These are phyloP conservation scores for Urocitellus parryii DNA, from an alignment of 2,113 vertebrate genomes.

Conservation along the genomic window DNA sequence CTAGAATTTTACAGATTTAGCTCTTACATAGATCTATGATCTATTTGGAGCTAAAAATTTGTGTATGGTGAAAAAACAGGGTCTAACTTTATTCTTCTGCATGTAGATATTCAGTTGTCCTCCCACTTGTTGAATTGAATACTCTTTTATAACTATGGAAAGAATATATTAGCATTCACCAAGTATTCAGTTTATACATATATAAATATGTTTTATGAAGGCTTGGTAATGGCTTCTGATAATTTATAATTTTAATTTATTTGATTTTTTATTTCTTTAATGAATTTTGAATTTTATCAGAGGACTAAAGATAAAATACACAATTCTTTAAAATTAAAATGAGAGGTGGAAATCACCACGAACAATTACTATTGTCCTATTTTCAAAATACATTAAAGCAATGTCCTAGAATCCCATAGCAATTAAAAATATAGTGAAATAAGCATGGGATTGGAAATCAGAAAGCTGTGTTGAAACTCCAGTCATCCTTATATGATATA, in stretches of 20 bases:
- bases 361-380: slow-evolving; percentile 24
- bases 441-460: not conserved
- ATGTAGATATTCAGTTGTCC: not conserved
- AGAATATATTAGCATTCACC: not conserved
- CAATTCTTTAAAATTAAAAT: slow-evolving; percentile 4
- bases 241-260: slow-evolving; percentile 19
- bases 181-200: not conserved
- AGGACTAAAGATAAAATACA: slow-evolving; percentile 5
- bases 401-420: not conserved
- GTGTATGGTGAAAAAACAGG: not conserved
- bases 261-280: not conserved
- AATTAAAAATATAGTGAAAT: slow-evolving; percentile 13
- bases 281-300: not conserved
- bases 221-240: not conserved
- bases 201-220: not conserved
- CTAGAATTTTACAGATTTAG: not conserved
- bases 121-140: not conserved
- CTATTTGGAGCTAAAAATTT: not conserved
- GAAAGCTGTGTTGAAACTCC: not conserved
- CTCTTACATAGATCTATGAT: not conserved
- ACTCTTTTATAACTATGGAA: not conserved
- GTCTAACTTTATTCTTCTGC: not conserved
- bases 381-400: not conserved
- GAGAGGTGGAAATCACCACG: not conserved
- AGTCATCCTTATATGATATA: not conserved